Conservation (phyloP, 2,113 vertebrate species). For the Petroica traversi region DNA sequence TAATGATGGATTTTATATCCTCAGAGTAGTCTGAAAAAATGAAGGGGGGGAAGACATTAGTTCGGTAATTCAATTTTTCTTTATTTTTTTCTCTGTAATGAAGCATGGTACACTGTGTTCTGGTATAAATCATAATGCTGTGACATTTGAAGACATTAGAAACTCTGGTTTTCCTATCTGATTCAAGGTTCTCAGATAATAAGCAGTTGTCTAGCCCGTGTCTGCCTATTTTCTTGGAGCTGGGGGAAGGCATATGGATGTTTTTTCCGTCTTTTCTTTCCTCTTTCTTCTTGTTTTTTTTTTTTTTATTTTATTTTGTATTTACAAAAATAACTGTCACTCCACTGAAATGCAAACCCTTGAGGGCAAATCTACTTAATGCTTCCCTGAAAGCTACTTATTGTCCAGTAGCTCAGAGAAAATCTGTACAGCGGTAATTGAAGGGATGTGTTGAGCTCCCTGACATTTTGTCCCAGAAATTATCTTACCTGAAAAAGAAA, state of each 20-base stretch:
- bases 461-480: conserved; percentile 40
- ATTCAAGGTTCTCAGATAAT: conserved; percentile 56
- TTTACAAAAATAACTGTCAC: conserved; percentile 74
- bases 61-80: conserved; percentile 63
- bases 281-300: not conserved
- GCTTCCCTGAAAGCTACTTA: conserved; percentile 68
- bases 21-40: conserved; percentile 30
- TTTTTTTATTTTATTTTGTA: not conserved
- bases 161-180: conserved; percentile 49
- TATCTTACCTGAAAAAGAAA: conserved; percentile 44
- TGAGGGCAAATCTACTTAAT: conserved; percentile 73
- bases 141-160: conserved; percentile 69
- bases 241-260: not conserved
- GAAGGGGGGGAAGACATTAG: conserved; percentile 41
- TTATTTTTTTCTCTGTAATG: conserved; percentile 48
- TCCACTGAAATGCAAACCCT: conserved; percentile 68
- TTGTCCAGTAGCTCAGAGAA: conserved; percentile 66
- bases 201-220: conserved; percentile 54
- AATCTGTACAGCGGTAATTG: conserved; percentile 57
- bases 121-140: conserved; percentile 67
- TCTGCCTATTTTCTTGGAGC: conserved; percentile 5
- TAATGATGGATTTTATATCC: conserved; percentile 76
- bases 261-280: not conserved
- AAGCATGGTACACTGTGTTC: conserved; percentile 62
- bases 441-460: conserved; percentile 34